phyloP scores from a whole-genome alignment of 2,888 invertebrate genomes.

The Dolichopus griseipennis region DNA sequence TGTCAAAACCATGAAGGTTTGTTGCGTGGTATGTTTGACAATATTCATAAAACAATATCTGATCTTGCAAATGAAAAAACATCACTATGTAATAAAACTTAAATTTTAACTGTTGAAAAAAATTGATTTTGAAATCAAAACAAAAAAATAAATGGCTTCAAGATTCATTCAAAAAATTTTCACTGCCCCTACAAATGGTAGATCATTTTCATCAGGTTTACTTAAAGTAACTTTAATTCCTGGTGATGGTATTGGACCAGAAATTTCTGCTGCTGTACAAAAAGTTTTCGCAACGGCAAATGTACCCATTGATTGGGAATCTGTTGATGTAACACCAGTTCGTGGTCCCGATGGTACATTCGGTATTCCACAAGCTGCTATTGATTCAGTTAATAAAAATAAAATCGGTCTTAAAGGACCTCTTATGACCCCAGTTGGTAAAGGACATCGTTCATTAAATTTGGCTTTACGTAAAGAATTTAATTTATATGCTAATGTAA shows the following conservation, averaged over 20 bases:
- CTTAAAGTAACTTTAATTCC: conserved; percentile 91
- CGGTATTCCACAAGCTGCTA: conserved; percentile 92
- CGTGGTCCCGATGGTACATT: conserved; percentile 84
- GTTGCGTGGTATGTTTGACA: too few relatives aligned
- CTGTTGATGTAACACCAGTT: conserved; percentile 97
- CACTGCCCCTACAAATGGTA: conserved; percentile 35
- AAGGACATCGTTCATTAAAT: conserved; percentile 97
- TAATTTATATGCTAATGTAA: conserved; percentile 92
- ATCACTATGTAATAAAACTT: background rate
- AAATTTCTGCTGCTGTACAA: conserved; percentile 96
- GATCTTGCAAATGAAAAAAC: background rate
- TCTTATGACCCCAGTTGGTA: conserved; percentile 96
- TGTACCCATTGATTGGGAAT: conserved; percentile 97
- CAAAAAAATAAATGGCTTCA: conserved; percentile 36
- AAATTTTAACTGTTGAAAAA: background rate
- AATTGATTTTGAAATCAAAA: conserved; percentile 12
- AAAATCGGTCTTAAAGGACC: conserved; percentile 98
- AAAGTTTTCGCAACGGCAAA: conserved; percentile 90
- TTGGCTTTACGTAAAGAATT: conserved; percentile 95
- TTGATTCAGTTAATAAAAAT: conserved; percentile 94
- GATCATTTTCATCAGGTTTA: conserved; percentile 47
- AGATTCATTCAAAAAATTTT: conserved; percentile 42
- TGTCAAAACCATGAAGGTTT: too few relatives aligned
- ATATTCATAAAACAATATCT: too few relatives aligned
- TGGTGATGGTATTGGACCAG: conserved; percentile 99